Base-by-base conservation (phyloP, 2,888 invertebrate genomes). In the Phortica okadai region DNA sequence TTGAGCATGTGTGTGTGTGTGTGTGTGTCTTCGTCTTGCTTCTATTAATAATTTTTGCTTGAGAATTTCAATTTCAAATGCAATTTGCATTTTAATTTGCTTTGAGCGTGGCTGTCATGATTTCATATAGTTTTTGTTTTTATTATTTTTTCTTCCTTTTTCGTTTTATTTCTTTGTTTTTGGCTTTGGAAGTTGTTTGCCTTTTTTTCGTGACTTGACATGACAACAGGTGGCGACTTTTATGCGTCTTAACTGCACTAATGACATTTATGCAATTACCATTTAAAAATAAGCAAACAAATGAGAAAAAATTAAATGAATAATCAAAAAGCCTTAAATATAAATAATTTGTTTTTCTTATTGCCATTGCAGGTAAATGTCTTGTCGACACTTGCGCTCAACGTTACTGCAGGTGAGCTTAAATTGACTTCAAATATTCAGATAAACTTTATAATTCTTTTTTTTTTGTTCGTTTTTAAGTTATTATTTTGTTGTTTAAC, bases 31-130 rank as follows among this genome's bases (percentile, higher is more conserved):
- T 82, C 85, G 84, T 86, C 85, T 83, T 83, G 79, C 81, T 79
- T 81, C 82, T 80, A 80, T 83, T 62, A 62, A 81, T 78, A 81
- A 81, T 80, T 78, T 84, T 79, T 86, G 84, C 86, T 83, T 83
- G 85, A 85, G 86, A 86, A 85, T 85, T 85, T 85, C 85, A 86
- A 85, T 85, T 85, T 86, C 84, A 42, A 69, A 69, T 45, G 69
- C 45, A 69, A 85, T 85, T 84, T 85, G 84, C 83, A 86, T 81
- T 85, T 86, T 84, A 69, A 69, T 69, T 69, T 69, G 45, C 69
- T 69, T 69, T 69, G 69, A 44, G 45, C 67, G 82, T 79, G 78
- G 76, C 80, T 66, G 75, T 76, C 21, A 59, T 74, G 62, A 44
- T 44, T 59, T 66, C 11, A 25, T 66, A 41, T 14, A 45, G 41